Percentiles rank a stretch among this genome's conserved stretches.
These are phyloP conservation scores for Magallana nippona DNA, from an alignment of 2,888 invertebrate species.

Conservation along the genomic window DNA sequence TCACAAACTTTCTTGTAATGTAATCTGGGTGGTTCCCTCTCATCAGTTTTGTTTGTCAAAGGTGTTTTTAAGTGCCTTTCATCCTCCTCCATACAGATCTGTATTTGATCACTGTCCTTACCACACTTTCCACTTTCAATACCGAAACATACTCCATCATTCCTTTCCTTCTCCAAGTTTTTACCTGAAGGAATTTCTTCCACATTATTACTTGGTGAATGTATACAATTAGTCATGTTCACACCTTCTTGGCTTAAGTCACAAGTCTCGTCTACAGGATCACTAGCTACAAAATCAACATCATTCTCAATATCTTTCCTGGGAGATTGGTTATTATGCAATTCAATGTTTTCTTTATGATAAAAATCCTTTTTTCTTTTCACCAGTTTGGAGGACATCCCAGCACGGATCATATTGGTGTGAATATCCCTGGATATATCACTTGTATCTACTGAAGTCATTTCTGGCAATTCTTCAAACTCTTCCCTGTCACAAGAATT, in stretches of 20 bases:
- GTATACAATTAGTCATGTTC: not conserved
- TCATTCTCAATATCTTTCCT: not conserved
- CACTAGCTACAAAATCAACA: not conserved
- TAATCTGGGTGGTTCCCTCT: not conserved
- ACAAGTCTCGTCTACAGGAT: not conserved
- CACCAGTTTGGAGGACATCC: constrained; percentile 32
- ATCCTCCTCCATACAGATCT: not conserved
- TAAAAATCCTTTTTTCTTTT: constrained; percentile 9
- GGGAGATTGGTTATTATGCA: not conserved
- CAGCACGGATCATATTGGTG: constrained; percentile 18
- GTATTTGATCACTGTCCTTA: not conserved
- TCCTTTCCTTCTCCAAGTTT: not conserved
- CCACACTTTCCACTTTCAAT: not conserved
- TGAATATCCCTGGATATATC: constrained; percentile 26
- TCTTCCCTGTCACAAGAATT: not conserved
- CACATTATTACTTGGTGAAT: not conserved
- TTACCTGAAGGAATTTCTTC: not conserved
- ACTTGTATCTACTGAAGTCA: not conserved
- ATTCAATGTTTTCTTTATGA: constrained; percentile 4
- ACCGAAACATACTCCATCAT: not conserved
- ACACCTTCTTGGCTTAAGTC: not conserved
- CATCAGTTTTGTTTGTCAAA: not conserved
- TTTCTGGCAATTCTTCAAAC: not conserved
- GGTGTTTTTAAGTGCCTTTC: not conserved
- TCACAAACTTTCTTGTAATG: not conserved